Conservation (phyloP, 2,888 invertebrate genomes). For the Nephrotoma appendiculata region DNA sequence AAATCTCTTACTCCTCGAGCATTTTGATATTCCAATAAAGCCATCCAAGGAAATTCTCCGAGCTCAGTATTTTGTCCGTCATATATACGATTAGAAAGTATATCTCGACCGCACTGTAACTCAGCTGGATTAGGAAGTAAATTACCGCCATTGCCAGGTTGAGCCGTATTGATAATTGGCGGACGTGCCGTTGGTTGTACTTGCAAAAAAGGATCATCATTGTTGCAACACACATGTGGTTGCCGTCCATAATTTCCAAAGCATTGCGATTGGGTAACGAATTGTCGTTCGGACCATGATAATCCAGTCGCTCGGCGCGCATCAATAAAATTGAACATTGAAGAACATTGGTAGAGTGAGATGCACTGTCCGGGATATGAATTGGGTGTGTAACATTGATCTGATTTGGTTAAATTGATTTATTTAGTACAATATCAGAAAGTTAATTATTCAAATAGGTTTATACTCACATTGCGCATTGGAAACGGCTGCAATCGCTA, state of each 20-base stretch:
- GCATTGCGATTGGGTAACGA: conserved; percentile 21
- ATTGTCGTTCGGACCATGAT: conserved; percentile 9
- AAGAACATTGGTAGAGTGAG: not conserved
- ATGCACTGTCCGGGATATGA: not conserved
- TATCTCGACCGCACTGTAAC: conserved; percentile 21
- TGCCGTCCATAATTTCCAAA: conserved; percentile 13
- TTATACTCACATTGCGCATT: not conserved
- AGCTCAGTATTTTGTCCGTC: conserved; percentile 44
- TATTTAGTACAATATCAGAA: too few relatives aligned
- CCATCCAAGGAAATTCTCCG: conserved; percentile 58
- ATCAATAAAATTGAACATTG: not conserved
- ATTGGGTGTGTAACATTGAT: not conserved
- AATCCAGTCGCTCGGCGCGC: not conserved
- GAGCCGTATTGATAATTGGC: not conserved
- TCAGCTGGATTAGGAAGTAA: conserved; percentile 21
- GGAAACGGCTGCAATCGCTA: not conserved
- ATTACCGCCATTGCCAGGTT: conserved; percentile 14
- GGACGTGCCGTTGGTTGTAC: not conserved
- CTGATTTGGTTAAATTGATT: not conserved
- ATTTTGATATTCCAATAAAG: conserved; percentile 46
- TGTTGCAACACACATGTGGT: conserved; percentile 27
- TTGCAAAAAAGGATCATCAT: conserved; percentile 13
- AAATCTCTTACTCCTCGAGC: conserved; percentile 13
- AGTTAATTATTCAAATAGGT: not conserved
- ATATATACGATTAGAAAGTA: conserved; percentile 37